These are phyloP conservation scores for Trichoplusia ni DNA, from an alignment of 1,140 invertebrate genomes.

Conservation along the genomic window DNA sequence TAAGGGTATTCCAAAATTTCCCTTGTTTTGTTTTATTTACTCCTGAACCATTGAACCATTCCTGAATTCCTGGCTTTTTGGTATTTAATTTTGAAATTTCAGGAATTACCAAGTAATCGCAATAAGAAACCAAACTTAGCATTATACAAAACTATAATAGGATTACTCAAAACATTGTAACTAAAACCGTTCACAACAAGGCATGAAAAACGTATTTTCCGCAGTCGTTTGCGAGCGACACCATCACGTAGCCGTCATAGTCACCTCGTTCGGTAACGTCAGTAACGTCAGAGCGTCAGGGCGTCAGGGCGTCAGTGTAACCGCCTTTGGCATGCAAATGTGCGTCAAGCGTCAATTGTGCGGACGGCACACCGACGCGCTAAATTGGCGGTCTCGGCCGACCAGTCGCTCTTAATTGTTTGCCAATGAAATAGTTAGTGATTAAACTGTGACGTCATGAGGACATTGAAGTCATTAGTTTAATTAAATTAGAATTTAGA, in stretches of 20 bases:
- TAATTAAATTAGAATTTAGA: too few relatives aligned
- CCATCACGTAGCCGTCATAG: not conserved
- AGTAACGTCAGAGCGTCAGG: not conserved
- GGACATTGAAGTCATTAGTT: too few relatives aligned
- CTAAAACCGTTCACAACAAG: conserved; percentile 5
- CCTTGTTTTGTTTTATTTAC: too few relatives aligned
- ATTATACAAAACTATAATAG: too few relatives aligned
- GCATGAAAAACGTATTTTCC: not conserved
- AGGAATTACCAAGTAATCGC: too few relatives aligned
- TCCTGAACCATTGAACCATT: too few relatives aligned
- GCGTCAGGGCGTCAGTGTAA: not conserved
- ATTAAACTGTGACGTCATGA: not conserved
- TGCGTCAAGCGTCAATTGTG: not conserved
- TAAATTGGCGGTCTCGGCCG: conserved; percentile 19
- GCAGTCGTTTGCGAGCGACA: not conserved
- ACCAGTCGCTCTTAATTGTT: conserved; percentile 3
- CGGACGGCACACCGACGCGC: not conserved
- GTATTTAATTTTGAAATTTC: too few relatives aligned
- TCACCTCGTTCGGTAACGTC: not conserved
- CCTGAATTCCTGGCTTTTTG: too few relatives aligned
- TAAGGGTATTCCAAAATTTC: too few relatives aligned
- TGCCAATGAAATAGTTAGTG: conserved; percentile 7
- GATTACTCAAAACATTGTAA: too few relatives aligned
- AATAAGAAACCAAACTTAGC: too few relatives aligned
- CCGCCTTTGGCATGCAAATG: conserved; percentile 25